Base-by-base conservation (phyloP, 2,797 vertebrate species). In the Cossypha heuglini region DNA sequence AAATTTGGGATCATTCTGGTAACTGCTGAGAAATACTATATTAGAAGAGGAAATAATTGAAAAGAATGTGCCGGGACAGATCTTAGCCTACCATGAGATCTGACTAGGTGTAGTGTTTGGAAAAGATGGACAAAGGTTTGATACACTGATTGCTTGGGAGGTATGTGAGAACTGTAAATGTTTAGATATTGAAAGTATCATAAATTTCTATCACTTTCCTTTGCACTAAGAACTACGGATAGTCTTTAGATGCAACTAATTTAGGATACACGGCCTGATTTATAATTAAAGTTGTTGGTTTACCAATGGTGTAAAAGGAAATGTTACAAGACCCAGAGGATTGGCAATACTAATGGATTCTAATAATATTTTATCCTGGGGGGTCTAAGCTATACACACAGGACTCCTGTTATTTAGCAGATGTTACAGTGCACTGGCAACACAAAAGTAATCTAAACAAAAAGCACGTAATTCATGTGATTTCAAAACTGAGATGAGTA, bases 261-360 rank as follows among this genome's bases (percentile, higher is more conserved):
- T 94, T 82, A 82, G 92, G 74, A 87, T 63, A 52, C 42, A 68
- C 1, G 12, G 49, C 35, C 66, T 92, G 54, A 96, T 94, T 91
- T 94, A 92, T 88, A 81, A 94, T 95, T 95, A 77, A 96, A 91
- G 38, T 85, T 91, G 67, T 89, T 95, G 61, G 74, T 87, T 93
- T 94, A 93, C 81, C 77, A 91, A 46, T 25, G 19, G n/a, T 0
- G 0, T 84, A 67, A 76, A 92, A 86, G 59, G 76, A 86, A 92
- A 69, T 59, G 57, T 89, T 94, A 87, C 74, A 64, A 3, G 11
- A 42, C 84, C 87, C 87, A 89, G 77, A 91, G 93, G 90, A 93
- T 8, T 87, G n/a, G 33, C 1, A 5, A 82, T 78, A 68, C 52
- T 74, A 82, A 80, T 37, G 52, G 74, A 54, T 83, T 93, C 91